Conservation (phyloP, 1,140 invertebrate species). For the Lordiphosa collinella region DNA sequence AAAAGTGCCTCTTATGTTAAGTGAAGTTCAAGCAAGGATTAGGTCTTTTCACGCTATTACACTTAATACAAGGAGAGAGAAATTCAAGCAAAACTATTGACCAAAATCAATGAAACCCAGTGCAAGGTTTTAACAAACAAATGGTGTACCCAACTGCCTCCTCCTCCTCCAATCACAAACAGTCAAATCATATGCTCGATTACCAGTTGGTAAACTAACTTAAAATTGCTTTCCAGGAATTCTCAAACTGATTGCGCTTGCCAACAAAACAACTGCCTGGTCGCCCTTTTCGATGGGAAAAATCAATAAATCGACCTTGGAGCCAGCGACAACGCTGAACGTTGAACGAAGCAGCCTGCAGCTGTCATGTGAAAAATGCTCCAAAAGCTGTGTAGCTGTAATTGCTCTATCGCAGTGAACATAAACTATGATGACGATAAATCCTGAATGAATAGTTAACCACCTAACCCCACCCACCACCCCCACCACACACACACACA, state of each 20-base stretch:
- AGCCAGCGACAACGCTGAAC: constrained; percentile 17
- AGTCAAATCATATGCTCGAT: constrained; percentile 11
- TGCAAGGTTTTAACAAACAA: neutral
- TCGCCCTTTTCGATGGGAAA: constrained; percentile 39
- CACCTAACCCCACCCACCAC: constrained; percentile 12
- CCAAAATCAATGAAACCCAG: no score
- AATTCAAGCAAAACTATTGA: no score
- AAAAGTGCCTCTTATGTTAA: no score
- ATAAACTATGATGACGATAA: constrained; percentile 51
- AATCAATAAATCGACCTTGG: constrained; percentile 79
- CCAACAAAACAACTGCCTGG: constrained; percentile 20
- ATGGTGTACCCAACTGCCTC: neutral
- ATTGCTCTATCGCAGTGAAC: constrained; percentile 23
- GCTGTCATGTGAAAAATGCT: constrained; percentile 11
- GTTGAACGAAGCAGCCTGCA: constrained; percentile 5
- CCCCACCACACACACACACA: constrained; percentile 2
- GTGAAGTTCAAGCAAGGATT: no score
- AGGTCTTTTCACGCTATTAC: no score
- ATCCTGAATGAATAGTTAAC: constrained; percentile 45
- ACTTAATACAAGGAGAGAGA: no score
- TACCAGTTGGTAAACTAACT: constrained; percentile 11
- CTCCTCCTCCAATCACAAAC: neutral
- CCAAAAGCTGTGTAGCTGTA: constrained; percentile 6
- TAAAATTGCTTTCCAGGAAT: constrained; percentile 40
- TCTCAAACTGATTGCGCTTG: constrained; percentile 5